These are phyloP conservation scores for Drosophila cardini DNA, from an alignment of 1,140 invertebrate genomes.

Conservation along the genomic window DNA sequence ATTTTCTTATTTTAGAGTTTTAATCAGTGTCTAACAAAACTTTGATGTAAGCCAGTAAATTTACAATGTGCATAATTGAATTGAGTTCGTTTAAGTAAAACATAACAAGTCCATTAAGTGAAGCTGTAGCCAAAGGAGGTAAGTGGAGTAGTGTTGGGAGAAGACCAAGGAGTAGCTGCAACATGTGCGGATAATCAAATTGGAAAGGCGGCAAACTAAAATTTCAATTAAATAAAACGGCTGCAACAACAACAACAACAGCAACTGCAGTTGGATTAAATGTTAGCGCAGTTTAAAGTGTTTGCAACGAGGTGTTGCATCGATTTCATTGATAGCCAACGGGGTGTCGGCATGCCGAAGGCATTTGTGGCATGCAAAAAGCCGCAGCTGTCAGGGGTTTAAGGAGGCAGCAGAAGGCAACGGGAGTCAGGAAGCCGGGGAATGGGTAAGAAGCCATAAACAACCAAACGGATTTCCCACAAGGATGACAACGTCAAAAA, in stretches of 20 bases:
- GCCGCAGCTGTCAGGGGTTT: constrained; percentile 29
- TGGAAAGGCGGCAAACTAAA: constrained; percentile 58
- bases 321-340: constrained; percentile 32
- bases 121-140: neutral
- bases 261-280: constrained; percentile 7
- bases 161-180: neutral
- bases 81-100: constrained; percentile 51
- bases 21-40: constrained; percentile 19
- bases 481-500: constrained; percentile 42
- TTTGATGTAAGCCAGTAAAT: constrained; percentile 27
- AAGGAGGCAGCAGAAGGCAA: neutral
- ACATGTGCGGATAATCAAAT: constrained; percentile 56
- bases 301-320: constrained; percentile 9
- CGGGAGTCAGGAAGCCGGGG: neutral
- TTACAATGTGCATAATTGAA: constrained; percentile 73
- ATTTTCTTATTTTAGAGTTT: constrained; percentile 5
- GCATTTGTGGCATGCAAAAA: constrained; percentile 52
- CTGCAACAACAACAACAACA: constrained; percentile 16
- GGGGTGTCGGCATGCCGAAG: constrained; percentile 44
- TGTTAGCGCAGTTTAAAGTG: constrained; percentile 27
- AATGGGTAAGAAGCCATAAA: constrained; percentile 33
- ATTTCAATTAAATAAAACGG: constrained; percentile 65
- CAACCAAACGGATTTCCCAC: constrained; percentile 49
- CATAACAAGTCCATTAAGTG: constrained; percentile 74
- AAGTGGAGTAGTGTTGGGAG: no score